Evolutionary conservation across 2,888 invertebrate species (phyloP).

Genomic region (Rotaria sp.): DNA sequence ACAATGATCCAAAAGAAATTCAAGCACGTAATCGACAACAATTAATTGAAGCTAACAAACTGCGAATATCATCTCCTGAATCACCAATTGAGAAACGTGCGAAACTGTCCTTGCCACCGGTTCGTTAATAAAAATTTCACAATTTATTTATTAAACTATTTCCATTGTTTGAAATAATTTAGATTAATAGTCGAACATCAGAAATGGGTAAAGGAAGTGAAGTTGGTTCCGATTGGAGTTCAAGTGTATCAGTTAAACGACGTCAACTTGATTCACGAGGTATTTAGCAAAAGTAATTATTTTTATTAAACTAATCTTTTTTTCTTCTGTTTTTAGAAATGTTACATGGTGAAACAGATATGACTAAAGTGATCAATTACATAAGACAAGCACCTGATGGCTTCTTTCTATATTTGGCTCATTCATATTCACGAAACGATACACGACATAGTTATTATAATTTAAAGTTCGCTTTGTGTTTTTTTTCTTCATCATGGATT

Average conservation of each 20-base stretch:
- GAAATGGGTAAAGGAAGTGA: neutral
- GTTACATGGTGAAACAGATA: constrained; percentile 31
- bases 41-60: constrained; percentile 32
- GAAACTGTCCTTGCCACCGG: neutral
- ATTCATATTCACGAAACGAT: constrained; percentile 54
- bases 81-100: neutral
- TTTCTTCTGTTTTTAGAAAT: constrained; percentile 6
- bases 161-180: neutral
- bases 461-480: constrained; percentile 48
- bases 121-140: neutral
- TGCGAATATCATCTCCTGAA: neutral
- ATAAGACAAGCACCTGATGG: constrained; percentile 61
- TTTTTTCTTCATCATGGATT: neutral
- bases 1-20: constrained; percentile 36
- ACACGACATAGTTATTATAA: constrained; percentile 56
- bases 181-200: neutral
- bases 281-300: neutral
- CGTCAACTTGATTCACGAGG: constrained; percentile 15
- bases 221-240: neutral
- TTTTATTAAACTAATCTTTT: neutral
- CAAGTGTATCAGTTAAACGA: constrained; percentile 12
- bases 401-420: constrained; percentile 68
- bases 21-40: constrained; percentile 36
- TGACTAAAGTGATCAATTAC: constrained; percentile 54
- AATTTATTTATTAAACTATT: neutral